Percentiles rank a stretch among this genome's conserved stretches.
phyloP scores from a whole-genome alignment of 2,113 vertebrate species.

The Serinus canaria region DNA sequence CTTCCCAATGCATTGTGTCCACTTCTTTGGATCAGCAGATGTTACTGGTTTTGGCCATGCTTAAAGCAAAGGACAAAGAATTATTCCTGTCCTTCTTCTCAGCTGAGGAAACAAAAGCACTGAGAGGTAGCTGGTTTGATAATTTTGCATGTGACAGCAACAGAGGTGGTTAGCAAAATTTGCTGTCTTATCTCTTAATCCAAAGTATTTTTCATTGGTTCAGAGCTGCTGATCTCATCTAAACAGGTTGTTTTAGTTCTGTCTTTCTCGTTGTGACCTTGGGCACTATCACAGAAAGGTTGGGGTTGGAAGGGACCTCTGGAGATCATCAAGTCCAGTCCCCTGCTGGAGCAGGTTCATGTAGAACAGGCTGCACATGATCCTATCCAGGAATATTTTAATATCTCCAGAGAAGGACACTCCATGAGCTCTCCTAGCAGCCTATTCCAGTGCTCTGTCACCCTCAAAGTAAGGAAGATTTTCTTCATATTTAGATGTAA shows the following conservation, averaged over 20 bases:
- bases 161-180: not conserved
- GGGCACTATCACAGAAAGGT: not conserved
- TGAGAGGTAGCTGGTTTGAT: not conserved
- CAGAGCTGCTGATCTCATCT: not conserved
- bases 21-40: not conserved
- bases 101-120: not conserved
- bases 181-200: not conserved
- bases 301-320: not conserved
- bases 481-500: not conserved
- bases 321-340: not conserved
- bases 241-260: not conserved
- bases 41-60: not conserved
- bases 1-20: not conserved
- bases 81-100: not conserved
- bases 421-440: not conserved
- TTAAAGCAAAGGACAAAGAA: not conserved
- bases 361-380: not conserved
- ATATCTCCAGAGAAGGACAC: not conserved
- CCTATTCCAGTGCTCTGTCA: not conserved
- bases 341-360: not conserved
- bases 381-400: not conserved
- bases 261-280: not conserved
- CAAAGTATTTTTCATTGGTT: not conserved
- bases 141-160: not conserved
- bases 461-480: not conserved